Conservation (phyloP, 2,888 invertebrate species). For the Drosophila algonquin region DNA sequence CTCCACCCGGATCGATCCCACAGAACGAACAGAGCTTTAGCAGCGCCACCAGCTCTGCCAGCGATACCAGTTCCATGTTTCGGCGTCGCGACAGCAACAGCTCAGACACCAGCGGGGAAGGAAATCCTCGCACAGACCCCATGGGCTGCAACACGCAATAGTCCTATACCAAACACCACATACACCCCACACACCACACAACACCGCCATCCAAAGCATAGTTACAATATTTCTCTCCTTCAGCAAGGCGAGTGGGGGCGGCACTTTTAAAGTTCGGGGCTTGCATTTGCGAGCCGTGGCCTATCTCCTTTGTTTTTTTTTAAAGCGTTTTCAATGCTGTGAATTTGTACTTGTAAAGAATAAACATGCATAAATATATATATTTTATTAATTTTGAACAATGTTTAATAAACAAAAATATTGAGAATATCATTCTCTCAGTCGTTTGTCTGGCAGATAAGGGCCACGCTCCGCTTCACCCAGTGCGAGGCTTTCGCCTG, state of each 20-base stretch:
- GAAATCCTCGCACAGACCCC: conserved; percentile 46
- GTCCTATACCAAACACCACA: conserved; percentile 2
- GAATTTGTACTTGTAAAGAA: conserved; percentile 52
- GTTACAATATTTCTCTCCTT: conserved; percentile 5
- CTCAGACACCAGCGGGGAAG: conserved; percentile 38
- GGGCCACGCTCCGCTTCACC: conserved; percentile 90
- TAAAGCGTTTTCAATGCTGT: conserved; percentile 64
- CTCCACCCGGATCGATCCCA: neutral
- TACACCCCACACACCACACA: too few species aligned
- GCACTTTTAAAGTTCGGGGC: too few species aligned
- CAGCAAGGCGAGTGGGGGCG: neutral
- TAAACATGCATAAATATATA: conserved; percentile 48
- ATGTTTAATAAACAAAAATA: conserved; percentile 33
- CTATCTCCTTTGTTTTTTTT: conserved; percentile 12
- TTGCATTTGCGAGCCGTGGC: neutral
- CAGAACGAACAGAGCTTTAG: conserved; percentile 36
- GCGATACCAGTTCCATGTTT: neutral
- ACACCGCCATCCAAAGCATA: conserved; percentile 8
- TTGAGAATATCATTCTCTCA: conserved; percentile 10
- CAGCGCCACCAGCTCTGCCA: conserved; percentile 31
- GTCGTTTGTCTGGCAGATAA: conserved; percentile 87
- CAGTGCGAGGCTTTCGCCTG: conserved; percentile 88
- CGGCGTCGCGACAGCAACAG: conserved; percentile 22
- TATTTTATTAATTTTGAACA: conserved; percentile 47
- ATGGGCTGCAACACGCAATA: conserved; percentile 76